A percentile compares a stretch with the other conserved stretches of the same genome.
Evolutionary conservation across 2,113 vertebrate species (phyloP).

Genomic region (Candoia aspera): DNA sequence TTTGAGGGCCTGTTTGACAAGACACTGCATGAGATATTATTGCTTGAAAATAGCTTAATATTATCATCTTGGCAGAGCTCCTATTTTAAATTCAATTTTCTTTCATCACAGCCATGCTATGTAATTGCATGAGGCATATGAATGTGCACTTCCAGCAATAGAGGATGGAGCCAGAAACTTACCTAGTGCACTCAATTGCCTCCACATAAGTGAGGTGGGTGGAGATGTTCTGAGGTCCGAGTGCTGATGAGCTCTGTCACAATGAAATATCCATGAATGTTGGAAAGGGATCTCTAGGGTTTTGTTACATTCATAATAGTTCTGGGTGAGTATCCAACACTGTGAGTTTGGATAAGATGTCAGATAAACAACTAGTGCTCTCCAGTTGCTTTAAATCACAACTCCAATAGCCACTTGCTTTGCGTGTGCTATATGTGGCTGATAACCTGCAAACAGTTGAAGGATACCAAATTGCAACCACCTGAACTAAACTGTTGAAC

Average conservation of each 20-base stretch:
- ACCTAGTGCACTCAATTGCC: slow-evolving; percentile 21
- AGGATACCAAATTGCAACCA: background rate
- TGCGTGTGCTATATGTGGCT: background rate
- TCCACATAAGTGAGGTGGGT: background rate
- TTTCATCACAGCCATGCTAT: slow-evolving; percentile 21
- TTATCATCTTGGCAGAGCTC: slow-evolving; percentile 29
- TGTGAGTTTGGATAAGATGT: background rate
- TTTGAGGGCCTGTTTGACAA: background rate
- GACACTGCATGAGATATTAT: background rate
- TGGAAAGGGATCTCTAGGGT: background rate
- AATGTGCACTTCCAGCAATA: background rate
- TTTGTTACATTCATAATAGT: background rate
- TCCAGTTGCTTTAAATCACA: background rate
- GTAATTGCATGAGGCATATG: slow-evolving; percentile 21
- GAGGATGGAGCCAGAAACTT: background rate
- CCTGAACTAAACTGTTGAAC: background rate
- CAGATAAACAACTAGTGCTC: background rate
- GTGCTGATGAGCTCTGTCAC: slow-evolving; percentile 18
- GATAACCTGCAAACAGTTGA: background rate
- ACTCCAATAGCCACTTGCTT: background rate
- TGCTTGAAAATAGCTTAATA: slow-evolving; percentile 21
- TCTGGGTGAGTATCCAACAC: background rate
- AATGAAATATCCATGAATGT: background rate
- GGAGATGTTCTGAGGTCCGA: slow-evolving; percentile 28
- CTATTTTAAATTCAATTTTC: slow-evolving; percentile 39